Evolutionary conservation across 2,797 vertebrate species (phyloP), one percentile per base, ranked within the genome.

Genomic region (Chiroxiphia lanceolata): DNA sequence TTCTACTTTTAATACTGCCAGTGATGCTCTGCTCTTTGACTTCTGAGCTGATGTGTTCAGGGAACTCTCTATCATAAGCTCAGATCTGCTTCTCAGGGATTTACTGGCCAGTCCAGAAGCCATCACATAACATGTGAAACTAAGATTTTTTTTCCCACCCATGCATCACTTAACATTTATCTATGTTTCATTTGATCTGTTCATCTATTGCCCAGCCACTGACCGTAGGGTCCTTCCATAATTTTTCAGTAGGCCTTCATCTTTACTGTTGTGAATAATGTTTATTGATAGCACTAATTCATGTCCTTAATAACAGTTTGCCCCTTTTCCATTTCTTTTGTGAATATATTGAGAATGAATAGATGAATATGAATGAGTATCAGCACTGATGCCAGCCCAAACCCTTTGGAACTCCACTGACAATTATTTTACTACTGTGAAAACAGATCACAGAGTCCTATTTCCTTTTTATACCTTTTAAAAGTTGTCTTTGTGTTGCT

Each of bases 271-370:
- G 74, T 80, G 68, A 94, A 68, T 85, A 94, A 87, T 22, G 2
- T 85, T 88, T 95, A 54, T 57, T 93, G 82, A 89, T 86, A 50
- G 72, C 45, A 45, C 60, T 94, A 96, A 87, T 75, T 89, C 64
- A 64, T 40, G 48, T 16, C 23, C 57, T 87, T 87, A 87, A 71
- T 47, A 95, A 89, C 56, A 85, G 59, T 77, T 92, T 7, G 1
- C 10, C 38, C 40, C 31, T 71, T 89, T 94, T 78, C 87, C 53
- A 88, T 61, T 79, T 94, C 56, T 90, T 91, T 92, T 94, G 87
- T 89, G 61, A 87, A 64, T 91, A 91, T 71, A 75, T 63, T 48
- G 33, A 94, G 84, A 89, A 90, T 75, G 61, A 91, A 76, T 31
- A 83, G 38, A 94, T 91, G 47, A 87, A 93, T 95, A 89, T 21